These are phyloP conservation scores for Dolichotis patagonum DNA, from an alignment of 2,113 vertebrate genomes.

Conservation along the genomic window DNA sequence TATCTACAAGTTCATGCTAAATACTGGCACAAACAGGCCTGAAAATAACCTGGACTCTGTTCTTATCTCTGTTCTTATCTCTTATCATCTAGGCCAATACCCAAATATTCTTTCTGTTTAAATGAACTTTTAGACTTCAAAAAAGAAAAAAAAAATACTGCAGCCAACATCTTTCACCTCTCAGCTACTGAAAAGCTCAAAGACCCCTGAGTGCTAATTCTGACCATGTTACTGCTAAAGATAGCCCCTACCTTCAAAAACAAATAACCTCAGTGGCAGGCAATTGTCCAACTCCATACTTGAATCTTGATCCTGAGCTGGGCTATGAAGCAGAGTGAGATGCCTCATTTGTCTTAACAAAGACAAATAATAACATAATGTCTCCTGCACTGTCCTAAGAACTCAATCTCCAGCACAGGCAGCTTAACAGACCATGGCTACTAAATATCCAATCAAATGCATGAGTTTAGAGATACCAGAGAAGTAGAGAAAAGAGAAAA, in stretches of 20 bases:
- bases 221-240: conserved; percentile 19
- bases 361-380: background rate
- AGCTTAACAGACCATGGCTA: background rate
- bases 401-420: background rate
- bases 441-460: background rate
- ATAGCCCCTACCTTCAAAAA: background rate
- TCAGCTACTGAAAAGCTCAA: conserved; percentile 43
- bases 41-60: conserved; percentile 7
- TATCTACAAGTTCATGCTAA: background rate
- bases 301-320: background rate
- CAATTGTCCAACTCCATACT: background rate
- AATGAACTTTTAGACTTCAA: conserved; percentile 38
- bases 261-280: background rate
- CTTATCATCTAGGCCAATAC: background rate
- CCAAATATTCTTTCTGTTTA: background rate
- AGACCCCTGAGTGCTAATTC: background rate
- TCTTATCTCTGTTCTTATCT: background rate
- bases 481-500: conserved; percentile 1
- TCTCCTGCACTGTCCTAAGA: background rate
- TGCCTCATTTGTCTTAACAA: background rate
- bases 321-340: background rate
- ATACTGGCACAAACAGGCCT: background rate
- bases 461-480: background rate
- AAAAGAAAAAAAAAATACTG: conserved; percentile 28
- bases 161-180: conserved; percentile 1